Percentiles rank a stretch among this genome's conserved stretches.
These are phyloP conservation scores for Arion vulgaris DNA, from an alignment of 1,140 invertebrate genomes.

Conservation along the genomic window DNA sequence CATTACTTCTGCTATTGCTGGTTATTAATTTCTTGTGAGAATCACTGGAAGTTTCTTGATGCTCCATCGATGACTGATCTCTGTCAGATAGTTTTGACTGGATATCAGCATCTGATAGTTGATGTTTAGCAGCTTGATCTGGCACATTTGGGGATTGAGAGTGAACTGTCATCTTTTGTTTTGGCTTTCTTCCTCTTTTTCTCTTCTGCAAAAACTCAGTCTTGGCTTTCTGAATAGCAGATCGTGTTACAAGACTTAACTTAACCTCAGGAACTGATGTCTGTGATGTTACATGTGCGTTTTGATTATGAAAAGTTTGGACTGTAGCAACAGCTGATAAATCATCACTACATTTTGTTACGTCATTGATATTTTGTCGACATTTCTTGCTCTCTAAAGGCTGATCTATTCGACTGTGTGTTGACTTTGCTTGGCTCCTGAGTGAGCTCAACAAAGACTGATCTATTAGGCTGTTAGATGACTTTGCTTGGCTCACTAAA, in stretches of 20 bases:
- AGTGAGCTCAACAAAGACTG: too few species aligned
- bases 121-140: not conserved
- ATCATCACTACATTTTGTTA: not conserved
- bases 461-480: too few species aligned
- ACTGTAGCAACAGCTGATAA: not conserved
- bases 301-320: not conserved
- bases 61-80: not conserved
- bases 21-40: not conserved
- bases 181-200: slow-evolving; percentile 1
- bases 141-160: not conserved
- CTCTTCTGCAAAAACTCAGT: slow-evolving; percentile 1
- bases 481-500: too few species aligned
- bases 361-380: not conserved
- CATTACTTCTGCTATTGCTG: not conserved
- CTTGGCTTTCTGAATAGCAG: slow-evolving; percentile 34
- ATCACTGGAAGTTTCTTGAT: not conserved
- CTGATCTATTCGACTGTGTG: not conserved
- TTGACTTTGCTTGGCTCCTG: not conserved
- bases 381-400: not conserved
- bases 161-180: not conserved
- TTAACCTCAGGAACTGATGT: not conserved
- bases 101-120: not conserved
- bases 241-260: not conserved
- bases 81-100: not conserved
- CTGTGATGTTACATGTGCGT: not conserved